Percentiles rank a stretch among this genome's conserved stretches.
phyloP scores from a whole-genome alignment of 2,113 vertebrate species.

The Corydoras sp. region DNA sequence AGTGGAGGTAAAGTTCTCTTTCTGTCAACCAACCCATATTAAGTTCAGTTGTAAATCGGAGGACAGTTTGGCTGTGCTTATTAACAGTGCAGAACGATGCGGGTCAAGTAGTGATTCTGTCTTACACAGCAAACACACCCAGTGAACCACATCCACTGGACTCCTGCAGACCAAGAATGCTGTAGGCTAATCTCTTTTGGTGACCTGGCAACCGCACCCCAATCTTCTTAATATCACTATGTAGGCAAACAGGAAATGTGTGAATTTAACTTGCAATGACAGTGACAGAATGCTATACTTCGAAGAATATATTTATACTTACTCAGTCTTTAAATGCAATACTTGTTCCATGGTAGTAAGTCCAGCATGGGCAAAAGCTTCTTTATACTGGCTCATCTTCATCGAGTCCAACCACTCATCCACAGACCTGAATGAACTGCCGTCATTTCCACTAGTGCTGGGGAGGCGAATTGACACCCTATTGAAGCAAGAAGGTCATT shows the following conservation, averaged over 20 bases:
- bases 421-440: constrained; percentile 79
- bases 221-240: constrained; percentile 83
- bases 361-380: constrained; percentile 80
- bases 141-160: constrained; percentile 64
- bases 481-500: constrained; percentile 17
- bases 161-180: constrained; percentile 88
- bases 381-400: constrained; percentile 88
- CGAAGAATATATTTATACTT: constrained; percentile 58
- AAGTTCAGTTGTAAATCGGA: background rate
- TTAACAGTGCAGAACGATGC: constrained; percentile 7
- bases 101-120: constrained; percentile 30
- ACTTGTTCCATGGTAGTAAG: constrained; percentile 88
- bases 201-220: constrained; percentile 87
- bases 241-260: background rate
- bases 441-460: constrained; percentile 84
- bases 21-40: constrained; percentile 1
- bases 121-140: constrained; percentile 70
- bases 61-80: background rate
- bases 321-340: constrained; percentile 85
- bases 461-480: constrained; percentile 93
- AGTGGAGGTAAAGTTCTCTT: constrained; percentile 9
- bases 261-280: too few relatives aligned
- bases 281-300: too few relatives aligned
- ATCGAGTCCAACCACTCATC: constrained; percentile 94
- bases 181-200: constrained; percentile 90